phyloP scores from a whole-genome alignment of 2,888 invertebrate genomes.

The Heliconius ismenius region DNA sequence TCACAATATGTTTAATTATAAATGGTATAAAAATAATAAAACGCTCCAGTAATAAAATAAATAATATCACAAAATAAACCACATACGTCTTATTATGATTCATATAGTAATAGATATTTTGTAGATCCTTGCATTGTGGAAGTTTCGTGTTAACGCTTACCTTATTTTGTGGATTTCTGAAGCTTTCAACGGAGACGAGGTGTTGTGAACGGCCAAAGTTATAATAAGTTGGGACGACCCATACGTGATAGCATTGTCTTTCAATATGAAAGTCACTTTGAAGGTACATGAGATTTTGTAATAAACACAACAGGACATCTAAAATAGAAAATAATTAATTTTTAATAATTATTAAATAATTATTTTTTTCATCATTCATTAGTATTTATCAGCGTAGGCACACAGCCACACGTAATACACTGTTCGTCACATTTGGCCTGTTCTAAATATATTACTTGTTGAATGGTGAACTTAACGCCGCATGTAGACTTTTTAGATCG shows the following conservation, averaged over 20 bases:
- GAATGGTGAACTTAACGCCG: not conserved
- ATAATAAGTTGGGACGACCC: conserved; percentile 71
- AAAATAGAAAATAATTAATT: not conserved
- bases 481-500: not conserved
- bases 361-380: not conserved
- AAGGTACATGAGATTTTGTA: not conserved
- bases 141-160: conserved; percentile 61
- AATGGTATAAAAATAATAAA: not conserved
- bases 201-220: conserved; percentile 75
- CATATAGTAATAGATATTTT: conserved; percentile 59
- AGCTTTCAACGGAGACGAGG: conserved; percentile 63
- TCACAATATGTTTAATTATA: no score
- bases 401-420: no score
- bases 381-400: no score
- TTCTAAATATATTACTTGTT: not conserved
- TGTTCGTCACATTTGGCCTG: not conserved
- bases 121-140: conserved; percentile 61
- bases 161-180: conserved; percentile 70
- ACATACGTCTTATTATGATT: conserved; percentile 50
- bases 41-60: not conserved
- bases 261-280: conserved; percentile 60
- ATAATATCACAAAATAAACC: conserved; percentile 1
- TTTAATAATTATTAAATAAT: not conserved
- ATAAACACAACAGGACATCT: not conserved
- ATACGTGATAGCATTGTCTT: conserved; percentile 62